Evolutionary conservation across 2,888 invertebrate species (phyloP).

Genomic region (Platycnemis pennipes): DNA sequence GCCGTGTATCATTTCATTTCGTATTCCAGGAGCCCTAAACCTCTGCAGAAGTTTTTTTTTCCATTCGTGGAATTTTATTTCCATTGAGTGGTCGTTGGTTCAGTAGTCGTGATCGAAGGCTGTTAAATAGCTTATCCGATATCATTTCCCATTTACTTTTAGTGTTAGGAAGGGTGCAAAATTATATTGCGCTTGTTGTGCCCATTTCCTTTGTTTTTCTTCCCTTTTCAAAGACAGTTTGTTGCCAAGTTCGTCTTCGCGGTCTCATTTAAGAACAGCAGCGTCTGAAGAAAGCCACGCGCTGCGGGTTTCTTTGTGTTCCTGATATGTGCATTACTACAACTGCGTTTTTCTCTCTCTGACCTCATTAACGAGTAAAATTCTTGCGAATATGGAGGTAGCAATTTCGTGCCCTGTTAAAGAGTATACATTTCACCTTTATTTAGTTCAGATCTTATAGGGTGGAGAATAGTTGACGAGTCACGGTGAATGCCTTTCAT

Average conservation of each 20-base stretch:
- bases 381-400: neutral
- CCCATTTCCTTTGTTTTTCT: neutral
- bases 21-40: conserved; percentile 9
- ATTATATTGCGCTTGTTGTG: neutral
- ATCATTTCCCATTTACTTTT: conserved; percentile 7
- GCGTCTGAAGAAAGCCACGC: neutral
- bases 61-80: neutral
- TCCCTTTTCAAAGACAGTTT: neutral
- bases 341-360: neutral
- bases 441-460: too few relatives aligned
- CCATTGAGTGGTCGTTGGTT: conserved; percentile 28
- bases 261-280: neutral
- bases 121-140: conserved; percentile 17
- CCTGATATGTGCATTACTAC: neutral
- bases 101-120: neutral
- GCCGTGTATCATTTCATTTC: neutral
- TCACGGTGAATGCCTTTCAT: too few relatives aligned
- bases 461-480: too few relatives aligned
- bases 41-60: neutral
- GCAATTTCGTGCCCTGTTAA: too few relatives aligned
- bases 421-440: too few relatives aligned
- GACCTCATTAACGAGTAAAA: neutral
- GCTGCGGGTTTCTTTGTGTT: neutral
- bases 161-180: neutral
- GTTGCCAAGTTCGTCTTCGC: neutral